A percentile compares a stretch with the other conserved stretches of the same genome.
Conservation (phyloP, 2,113 vertebrate species). For the Oceanites oceanicus region DNA sequence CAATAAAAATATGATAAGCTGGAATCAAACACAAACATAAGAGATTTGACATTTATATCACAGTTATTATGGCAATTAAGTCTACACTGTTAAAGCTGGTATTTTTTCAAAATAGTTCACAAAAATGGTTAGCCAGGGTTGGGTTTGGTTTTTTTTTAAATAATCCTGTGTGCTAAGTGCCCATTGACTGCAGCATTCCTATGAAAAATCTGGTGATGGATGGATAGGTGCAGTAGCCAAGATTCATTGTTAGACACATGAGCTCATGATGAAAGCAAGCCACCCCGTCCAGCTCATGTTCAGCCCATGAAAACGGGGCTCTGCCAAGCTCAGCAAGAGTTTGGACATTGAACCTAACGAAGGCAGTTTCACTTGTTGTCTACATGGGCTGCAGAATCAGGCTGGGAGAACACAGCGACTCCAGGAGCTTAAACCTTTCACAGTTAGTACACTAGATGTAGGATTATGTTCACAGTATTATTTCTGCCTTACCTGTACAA, state of each 20-base stretch:
- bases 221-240: neutral
- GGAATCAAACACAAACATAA: neutral
- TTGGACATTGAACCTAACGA: neutral
- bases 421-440: neutral
- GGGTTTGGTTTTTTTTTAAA: neutral
- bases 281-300: neutral
- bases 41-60: neutral
- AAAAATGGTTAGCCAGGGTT: neutral
- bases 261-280: neutral
- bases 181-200: neutral
- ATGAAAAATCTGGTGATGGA: neutral
- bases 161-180: neutral
- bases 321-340: neutral
- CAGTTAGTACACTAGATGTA: neutral
- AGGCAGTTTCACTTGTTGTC: neutral
- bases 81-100: neutral
- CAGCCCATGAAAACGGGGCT: neutral
- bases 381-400: neutral
- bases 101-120: neutral
- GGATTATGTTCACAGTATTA: neutral
- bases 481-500: neutral
- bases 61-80: neutral
- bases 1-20: slow-evolving; percentile 12
- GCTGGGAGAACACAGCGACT: neutral
- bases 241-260: neutral